These are phyloP conservation scores for Drosophila hydei DNA, from an alignment of 1,140 invertebrate genomes.

Conservation along the genomic window DNA sequence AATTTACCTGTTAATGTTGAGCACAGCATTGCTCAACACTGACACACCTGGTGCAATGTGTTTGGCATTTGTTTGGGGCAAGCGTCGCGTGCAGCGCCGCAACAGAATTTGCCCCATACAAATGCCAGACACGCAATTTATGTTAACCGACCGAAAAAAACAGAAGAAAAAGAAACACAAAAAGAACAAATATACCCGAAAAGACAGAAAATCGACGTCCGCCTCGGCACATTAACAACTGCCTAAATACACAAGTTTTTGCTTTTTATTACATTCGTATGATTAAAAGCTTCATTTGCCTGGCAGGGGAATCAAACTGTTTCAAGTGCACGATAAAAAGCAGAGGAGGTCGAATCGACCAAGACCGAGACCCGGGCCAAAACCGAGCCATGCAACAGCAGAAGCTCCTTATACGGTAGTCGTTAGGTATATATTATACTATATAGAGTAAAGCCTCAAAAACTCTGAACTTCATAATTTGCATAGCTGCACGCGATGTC, in stretches of 20 bases:
- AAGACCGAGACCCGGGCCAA: slow-evolving; percentile 33
- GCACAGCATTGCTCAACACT: slow-evolving; percentile 24
- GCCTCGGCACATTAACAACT: slow-evolving; percentile 73
- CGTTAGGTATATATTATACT: too few relatives aligned
- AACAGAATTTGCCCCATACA: slow-evolving; percentile 55
- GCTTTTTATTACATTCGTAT: slow-evolving; percentile 45
- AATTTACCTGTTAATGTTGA: too few relatives aligned
- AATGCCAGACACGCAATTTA: slow-evolving; percentile 66
- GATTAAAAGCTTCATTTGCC: slow-evolving; percentile 74
- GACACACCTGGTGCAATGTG: slow-evolving; percentile 1
- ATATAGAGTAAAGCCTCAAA: slow-evolving; percentile 1
- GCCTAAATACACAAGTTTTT: slow-evolving; percentile 71
- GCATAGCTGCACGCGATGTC: slow-evolving; percentile 69
- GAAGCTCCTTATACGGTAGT: slow-evolving; percentile 63
- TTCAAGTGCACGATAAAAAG: slow-evolving; percentile 37
- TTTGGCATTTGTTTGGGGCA: slow-evolving; percentile 1
- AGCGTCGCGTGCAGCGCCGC: slow-evolving; percentile 57
- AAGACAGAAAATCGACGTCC: slow-evolving; percentile 22
- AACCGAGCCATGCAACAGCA: slow-evolving; percentile 71
- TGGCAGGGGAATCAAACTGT: slow-evolving; percentile 29
- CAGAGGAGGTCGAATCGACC: background rate
- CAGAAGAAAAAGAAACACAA: background rate
- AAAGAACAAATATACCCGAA: slow-evolving; percentile 3
- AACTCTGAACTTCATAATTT: slow-evolving; percentile 41
- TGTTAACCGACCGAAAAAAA: slow-evolving; percentile 24